Evolutionary conservation across 2,888 invertebrate genomes (phyloP).

Genomic region (Euspilapteryx auroguttella): DNA sequence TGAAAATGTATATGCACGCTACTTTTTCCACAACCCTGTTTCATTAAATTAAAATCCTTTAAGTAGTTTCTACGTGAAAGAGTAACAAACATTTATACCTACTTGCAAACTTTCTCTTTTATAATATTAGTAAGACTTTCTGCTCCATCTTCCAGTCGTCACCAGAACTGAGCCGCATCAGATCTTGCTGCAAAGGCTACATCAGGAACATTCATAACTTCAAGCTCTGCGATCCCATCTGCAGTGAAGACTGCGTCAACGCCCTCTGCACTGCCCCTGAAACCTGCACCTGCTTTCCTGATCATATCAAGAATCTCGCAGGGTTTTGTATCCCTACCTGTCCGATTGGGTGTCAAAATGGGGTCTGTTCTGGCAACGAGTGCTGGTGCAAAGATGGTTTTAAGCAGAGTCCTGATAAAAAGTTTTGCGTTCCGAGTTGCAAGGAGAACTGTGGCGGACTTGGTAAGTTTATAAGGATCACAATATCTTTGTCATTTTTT

Average conservation of each 20-base stretch:
- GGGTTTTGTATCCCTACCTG: constrained; percentile 66
- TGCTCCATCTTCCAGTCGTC: constrained; percentile 63
- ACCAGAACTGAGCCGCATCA: constrained; percentile 64
- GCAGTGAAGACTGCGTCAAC: constrained; percentile 63
- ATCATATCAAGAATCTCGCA: constrained; percentile 56
- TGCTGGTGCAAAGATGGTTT: constrained; percentile 68
- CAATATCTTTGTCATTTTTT: too few species aligned
- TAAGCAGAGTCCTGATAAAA: constrained; percentile 53
- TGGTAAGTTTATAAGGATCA: constrained; percentile 27
- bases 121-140: too few species aligned
- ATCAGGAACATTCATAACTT: constrained; percentile 58
- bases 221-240: constrained; percentile 64
- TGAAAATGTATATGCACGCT: too few species aligned
- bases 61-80: too few species aligned
- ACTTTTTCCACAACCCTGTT: too few species aligned
- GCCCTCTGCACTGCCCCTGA: constrained; percentile 66
- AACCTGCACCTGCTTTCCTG: constrained; percentile 64
- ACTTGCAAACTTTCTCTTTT: too few species aligned
- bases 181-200: constrained; percentile 74
- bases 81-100: too few species aligned
- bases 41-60: too few species aligned
- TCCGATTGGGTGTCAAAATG: constrained; percentile 63
- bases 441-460: constrained; percentile 43
- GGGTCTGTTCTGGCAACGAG: constrained; percentile 60
- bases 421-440: constrained; percentile 66